Base-by-base conservation (phyloP, 2,888 invertebrate species). In the Cerceris ruficornis region DNA sequence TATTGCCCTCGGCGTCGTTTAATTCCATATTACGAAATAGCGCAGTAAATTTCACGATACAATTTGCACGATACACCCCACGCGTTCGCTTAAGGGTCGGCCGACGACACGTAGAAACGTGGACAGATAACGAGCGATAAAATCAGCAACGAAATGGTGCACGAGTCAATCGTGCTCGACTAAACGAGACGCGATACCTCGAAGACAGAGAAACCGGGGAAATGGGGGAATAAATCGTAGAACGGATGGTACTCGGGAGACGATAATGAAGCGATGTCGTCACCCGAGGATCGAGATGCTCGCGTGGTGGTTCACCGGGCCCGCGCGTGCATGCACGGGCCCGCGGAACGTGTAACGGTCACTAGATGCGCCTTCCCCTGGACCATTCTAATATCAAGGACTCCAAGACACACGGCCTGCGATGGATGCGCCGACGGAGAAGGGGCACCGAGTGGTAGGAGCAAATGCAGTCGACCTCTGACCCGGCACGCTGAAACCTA, bases 331-430 rank as follows among this genome's bases (percentile, higher is more conserved):
- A 42, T 57, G 71, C 66, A 28, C 75, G 75, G 61, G 62, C 69
- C 80, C 79, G 28, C 59, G 82, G 73, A 74, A 42, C 83, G 80
- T 76, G 83, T 86, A 89, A 87, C 88, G 89, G 89, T 88, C 86
- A 86, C 86, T 87, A 79, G 86, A 85, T 86, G 85, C 86, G 83
- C 88, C 85, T 86, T 85, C 75, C 88, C 86, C 86, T 87, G 90
- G 90, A 88, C 90, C 91, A 91, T 91, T 91, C 91, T 91, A 91
- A 91, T 91, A 91, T 91, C 91, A 91, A 91, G 91, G 91, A 91
- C 90, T 88, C 81, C 75, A 79, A 84, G 83, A 81, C 81, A 77
- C 76, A 82, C 70, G 60, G 79, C 17, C 62, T 49, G 76, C 65
- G 76, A 69, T 69, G 69, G 70, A 77, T 65, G 70, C 75, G 67